phyloP scores from a whole-genome alignment of 1,140 invertebrate species.

The Triops longicaudatus region DNA sequence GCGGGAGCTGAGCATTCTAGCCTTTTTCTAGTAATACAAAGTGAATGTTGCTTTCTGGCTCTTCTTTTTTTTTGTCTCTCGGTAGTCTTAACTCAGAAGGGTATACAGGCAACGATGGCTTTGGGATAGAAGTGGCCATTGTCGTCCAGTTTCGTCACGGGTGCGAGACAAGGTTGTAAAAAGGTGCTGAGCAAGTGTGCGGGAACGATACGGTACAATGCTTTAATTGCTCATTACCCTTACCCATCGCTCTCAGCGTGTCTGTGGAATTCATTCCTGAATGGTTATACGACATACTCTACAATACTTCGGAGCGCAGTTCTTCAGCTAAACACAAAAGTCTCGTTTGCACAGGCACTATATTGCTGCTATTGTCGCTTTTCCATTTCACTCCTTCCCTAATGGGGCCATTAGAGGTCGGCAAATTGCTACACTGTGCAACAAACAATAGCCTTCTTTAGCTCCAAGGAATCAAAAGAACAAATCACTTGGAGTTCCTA shows the following conservation, averaged over 20 bases:
- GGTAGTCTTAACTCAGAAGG: neutral
- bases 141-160: constrained; percentile 4
- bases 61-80: neutral
- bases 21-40: neutral
- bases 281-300: neutral
- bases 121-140: neutral
- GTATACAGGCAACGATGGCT: neutral
- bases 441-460: neutral
- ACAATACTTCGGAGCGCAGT: neutral
- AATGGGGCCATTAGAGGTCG: neutral
- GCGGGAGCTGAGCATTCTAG: neutral
- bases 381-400: neutral
- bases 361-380: neutral
- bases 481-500: too few species aligned
- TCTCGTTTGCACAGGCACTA: neutral
- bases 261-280: neutral
- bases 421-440: neutral
- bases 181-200: constrained; percentile 6
- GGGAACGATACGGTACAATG: neutral
- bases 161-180: neutral
- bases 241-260: neutral
- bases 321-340: neutral
- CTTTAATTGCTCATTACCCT: constrained; percentile 15
- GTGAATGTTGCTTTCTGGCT: neutral
- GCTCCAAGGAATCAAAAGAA: too few species aligned